Base-by-base conservation (phyloP, 2,888 invertebrate genomes). In the Cybosia mesomella region DNA sequence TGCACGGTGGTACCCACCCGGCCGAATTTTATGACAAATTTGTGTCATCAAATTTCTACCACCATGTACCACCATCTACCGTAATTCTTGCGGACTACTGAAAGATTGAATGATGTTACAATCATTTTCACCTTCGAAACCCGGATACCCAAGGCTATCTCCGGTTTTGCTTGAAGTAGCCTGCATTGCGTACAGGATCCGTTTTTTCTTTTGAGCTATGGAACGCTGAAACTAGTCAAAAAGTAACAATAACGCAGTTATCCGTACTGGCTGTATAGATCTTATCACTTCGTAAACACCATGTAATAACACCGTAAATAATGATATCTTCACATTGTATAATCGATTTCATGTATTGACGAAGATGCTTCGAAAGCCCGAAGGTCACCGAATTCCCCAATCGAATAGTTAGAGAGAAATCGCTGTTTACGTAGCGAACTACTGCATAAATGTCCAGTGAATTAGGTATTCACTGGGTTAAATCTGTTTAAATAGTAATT, bases 331-430 rank as follows among this genome's bases (percentile, higher is more conserved):
- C 18, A 28, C 32, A 63, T 60, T 54, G 22, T 32, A 54, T 63
- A 53, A 64, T 59, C 65, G 54, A 66, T 68, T 72, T 57, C 39
- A 34, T 34, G 59, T 53, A 64, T 65, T 28, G 8, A 61, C 54
- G 54, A 66, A 58, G 57, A 57, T 18, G 24, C 55, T 3, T 63
- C 61, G 67, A 74, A 49, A 39, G 49, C 21, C 32, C 60, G 55
- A 66, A 69, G 68, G 71, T 70, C 54, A 28, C 5, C 24, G 55
- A 32, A 60, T 68, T 72, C 57, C 21, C 59, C 62, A 57, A 68
- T 61, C 58, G 58, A 71, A 71, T 68, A 71, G 36, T 69, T 69
- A 49, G 9, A 49, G 76, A 63, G 69, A 71, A 73, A 71, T 68
- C 54, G n/a, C 43, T 64, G 58, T 68, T 67, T 58, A 22, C 55